A percentile compares a stretch with the other conserved stretches of the same genome.
These are phyloP conservation scores for Rhabdomys pumilio DNA, from an alignment of 2,797 vertebrate genomes.

Conservation along the genomic window DNA sequence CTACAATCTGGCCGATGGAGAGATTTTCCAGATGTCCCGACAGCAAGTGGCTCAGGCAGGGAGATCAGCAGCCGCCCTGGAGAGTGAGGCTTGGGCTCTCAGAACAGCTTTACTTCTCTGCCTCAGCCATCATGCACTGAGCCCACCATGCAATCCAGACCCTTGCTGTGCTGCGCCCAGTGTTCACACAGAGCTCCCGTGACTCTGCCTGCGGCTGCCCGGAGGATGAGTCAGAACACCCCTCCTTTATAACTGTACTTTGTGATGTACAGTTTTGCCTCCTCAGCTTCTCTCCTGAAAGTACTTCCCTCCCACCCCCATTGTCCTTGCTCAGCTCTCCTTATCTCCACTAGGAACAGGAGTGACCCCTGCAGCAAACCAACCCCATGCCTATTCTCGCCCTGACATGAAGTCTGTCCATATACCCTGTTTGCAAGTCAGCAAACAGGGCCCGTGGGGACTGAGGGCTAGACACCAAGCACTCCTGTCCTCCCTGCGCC, in stretches of 20 bases:
- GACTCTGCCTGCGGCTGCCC: neutral
- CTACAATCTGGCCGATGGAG: constrained; percentile 66
- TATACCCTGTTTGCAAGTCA: neutral
- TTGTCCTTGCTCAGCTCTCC: neutral
- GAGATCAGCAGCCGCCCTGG: neutral
- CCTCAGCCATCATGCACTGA: neutral
- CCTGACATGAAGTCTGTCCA: constrained; percentile 8
- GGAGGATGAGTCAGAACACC: neutral
- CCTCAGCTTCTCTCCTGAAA: neutral
- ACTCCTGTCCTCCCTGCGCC: neutral
- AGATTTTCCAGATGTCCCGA: neutral
- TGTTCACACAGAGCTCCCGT: neutral
- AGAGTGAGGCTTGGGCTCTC: neutral
- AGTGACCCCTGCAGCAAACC: neutral
- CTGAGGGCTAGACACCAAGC: neutral
- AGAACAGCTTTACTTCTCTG: neutral
- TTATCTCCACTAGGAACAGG: neutral
- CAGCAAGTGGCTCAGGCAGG: neutral
- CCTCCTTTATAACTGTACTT: neutral
- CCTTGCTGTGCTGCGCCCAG: neutral
- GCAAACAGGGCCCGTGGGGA: neutral
- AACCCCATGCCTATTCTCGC: neutral
- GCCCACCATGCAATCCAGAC: neutral
- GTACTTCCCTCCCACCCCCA: rapidly evolving
- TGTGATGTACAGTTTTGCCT: neutral